These are phyloP conservation scores for Tonatia bakeri DNA, from an alignment of 2,113 vertebrate genomes.

Conservation along the genomic window DNA sequence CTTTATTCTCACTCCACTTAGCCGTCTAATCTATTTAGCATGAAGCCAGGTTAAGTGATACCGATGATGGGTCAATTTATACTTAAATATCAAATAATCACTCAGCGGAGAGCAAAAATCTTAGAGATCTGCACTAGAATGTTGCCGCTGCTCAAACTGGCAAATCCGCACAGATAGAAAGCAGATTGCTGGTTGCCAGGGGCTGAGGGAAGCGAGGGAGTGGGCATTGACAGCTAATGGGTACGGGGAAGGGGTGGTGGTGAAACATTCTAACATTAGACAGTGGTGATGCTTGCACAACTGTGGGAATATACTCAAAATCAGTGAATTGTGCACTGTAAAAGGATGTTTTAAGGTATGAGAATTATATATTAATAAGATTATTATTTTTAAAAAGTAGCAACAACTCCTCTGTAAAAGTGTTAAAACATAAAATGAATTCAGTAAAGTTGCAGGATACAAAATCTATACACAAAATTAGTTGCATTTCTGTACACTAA, in stretches of 20 bases:
- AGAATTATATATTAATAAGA: not conserved
- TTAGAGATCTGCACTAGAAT: not conserved
- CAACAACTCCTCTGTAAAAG: not conserved
- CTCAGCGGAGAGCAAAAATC: not conserved
- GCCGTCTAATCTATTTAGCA: not conserved
- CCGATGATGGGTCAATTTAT: not conserved
- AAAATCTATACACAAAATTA: not conserved
- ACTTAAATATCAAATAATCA: conserved; percentile 26
- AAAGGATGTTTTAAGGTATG: not conserved
- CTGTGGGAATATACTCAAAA: not conserved
- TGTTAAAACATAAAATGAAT: not conserved
- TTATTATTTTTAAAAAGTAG: not conserved
- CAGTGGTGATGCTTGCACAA: not conserved
- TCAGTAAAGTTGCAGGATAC: not conserved
- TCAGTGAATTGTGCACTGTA: not conserved
- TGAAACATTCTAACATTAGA: not conserved
- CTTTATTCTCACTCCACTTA: conserved; percentile 14
- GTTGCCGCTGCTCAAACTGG: not conserved
- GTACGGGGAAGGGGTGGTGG: not conserved
- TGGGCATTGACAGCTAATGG: not conserved
- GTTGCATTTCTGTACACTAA: not conserved
- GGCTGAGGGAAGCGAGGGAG: not conserved
- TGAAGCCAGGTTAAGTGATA: not conserved
- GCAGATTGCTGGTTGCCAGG: not conserved
- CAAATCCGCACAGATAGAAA: not conserved